Evolutionary conservation across 64 coral and sea anemone genomes (phyloP).

Genomic region (Montipora cactus): DNA sequence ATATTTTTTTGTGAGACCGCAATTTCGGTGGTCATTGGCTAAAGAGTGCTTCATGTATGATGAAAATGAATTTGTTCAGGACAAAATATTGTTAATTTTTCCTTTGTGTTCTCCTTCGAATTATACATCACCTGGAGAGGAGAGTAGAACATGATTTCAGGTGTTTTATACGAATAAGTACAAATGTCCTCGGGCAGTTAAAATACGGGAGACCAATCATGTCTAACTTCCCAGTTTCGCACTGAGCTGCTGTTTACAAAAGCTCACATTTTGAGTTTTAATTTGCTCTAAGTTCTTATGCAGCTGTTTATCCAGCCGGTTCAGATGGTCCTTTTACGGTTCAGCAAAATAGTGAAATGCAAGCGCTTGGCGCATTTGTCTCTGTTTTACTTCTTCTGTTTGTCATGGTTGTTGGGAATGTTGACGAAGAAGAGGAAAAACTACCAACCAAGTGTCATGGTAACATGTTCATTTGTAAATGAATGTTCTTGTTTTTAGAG

Average conservation of each 20-base stretch:
- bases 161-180: not conserved
- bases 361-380: not conserved
- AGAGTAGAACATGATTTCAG: not conserved
- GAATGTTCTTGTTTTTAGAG: too few relatives aligned
- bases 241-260: not conserved
- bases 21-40: not conserved
- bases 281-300: not conserved
- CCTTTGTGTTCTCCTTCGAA: not conserved
- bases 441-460: conserved; percentile 76
- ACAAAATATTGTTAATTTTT: too few relatives aligned
- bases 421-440: conserved; percentile 66
- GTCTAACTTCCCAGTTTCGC: not conserved
- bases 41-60: too few relatives aligned
- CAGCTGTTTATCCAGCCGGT: not conserved
- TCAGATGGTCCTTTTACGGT: conserved; percentile 18
- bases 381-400: conserved; percentile 31
- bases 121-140: not conserved
- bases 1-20: not conserved
- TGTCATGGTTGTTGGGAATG: not conserved
- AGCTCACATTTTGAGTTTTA: too few relatives aligned
- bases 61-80: too few relatives aligned
- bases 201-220: conserved; percentile 7
- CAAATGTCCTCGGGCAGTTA: not conserved
- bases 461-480: not conserved
- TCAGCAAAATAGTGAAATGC: not conserved